phyloP scores from a whole-genome alignment of 2,113 vertebrate genomes.

The Crocuta crocuta region DNA sequence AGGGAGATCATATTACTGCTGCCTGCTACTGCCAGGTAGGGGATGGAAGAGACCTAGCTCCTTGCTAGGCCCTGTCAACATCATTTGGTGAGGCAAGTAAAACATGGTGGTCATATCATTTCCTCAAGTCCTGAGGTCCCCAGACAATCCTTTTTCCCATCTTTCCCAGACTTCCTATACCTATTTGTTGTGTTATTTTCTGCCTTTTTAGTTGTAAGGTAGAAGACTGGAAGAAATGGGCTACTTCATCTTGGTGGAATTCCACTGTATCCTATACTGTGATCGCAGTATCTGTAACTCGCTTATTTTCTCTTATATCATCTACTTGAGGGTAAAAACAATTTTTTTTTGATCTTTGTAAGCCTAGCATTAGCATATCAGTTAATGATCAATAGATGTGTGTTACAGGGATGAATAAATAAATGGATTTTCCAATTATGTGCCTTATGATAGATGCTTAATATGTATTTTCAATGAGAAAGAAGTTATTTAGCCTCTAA shows the following conservation, averaged over 20 bases:
- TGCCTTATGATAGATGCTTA: constrained; percentile 21
- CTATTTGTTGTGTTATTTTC: background rate
- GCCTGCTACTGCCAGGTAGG: background rate
- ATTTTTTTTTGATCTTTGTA: background rate
- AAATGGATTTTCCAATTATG: background rate
- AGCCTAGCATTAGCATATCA: background rate
- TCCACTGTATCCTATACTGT: background rate
- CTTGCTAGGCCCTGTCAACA: background rate
- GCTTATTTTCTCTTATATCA: constrained; percentile 25
- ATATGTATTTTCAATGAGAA: background rate
- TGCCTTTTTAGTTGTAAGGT: background rate
- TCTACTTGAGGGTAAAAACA: background rate
- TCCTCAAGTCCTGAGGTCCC: background rate
- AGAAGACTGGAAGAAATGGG: background rate
- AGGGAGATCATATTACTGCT: background rate
- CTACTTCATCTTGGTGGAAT: background rate
- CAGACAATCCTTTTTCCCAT: background rate
- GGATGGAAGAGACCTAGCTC: background rate
- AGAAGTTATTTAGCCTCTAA: background rate
- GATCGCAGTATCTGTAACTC: background rate
- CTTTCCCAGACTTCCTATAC: background rate
- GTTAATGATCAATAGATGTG: background rate
- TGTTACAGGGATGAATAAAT: constrained; percentile 1
- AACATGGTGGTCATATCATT: background rate
- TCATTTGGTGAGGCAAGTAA: background rate